Evolutionary conservation across 2,797 vertebrate species (phyloP).

Genomic region (Erpetoichthys calabaricus): DNA sequence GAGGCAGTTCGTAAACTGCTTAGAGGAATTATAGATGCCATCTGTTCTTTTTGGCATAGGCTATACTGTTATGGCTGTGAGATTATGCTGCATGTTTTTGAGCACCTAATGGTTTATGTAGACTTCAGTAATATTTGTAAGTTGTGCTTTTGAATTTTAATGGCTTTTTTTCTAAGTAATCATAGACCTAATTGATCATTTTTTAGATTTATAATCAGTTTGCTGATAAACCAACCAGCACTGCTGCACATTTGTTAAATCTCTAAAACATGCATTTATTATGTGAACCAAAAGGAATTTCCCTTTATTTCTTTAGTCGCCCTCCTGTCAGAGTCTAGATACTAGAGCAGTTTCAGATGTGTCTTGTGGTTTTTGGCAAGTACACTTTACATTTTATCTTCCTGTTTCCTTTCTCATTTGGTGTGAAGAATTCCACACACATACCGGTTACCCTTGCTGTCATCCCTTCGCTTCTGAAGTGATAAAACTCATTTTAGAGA

Average conservation of each 20-base stretch:
- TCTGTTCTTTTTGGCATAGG: too few species aligned
- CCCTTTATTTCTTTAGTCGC: background rate
- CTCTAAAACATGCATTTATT: background rate
- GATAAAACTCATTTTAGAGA: too few species aligned
- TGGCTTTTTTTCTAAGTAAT: too few species aligned
- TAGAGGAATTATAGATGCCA: too few species aligned
- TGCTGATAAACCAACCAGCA: too few species aligned
- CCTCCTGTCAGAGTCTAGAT: conserved; percentile 2
- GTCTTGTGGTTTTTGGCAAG: conserved; percentile 8
- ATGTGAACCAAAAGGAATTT: background rate
- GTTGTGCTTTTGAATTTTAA: too few species aligned
- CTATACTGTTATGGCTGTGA: too few species aligned
- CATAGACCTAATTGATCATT: background rate
- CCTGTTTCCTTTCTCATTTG: background rate
- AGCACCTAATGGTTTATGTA: too few species aligned
- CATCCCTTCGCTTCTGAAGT: too few species aligned
- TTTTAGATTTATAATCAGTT: background rate
- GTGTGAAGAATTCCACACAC: background rate
- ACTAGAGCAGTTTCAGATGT: background rate
- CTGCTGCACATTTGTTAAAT: background rate
- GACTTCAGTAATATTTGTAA: too few species aligned
- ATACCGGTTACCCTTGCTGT: background rate
- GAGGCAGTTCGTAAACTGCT: too few species aligned
- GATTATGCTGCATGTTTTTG: too few species aligned
- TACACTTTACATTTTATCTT: background rate